A percentile compares a stretch with the other conserved stretches of the same genome.
phyloP scores from a whole-genome alignment of 53 echinoderm and acorn worm species.

The Antedon mediterranea region DNA sequence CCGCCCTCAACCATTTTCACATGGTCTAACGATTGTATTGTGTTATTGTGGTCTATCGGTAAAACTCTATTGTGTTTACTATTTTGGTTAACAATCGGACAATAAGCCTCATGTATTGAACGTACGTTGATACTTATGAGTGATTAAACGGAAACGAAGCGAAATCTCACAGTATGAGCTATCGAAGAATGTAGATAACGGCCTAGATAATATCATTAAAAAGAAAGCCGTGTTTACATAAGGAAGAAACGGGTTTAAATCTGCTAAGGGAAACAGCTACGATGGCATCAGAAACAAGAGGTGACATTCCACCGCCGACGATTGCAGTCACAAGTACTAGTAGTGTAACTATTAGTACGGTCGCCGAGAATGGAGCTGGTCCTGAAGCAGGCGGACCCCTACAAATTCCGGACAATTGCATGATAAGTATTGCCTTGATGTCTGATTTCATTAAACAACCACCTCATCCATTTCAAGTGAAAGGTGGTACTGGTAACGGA shows the following conservation, averaged over 20 bases:
- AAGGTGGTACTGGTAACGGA: neutral
- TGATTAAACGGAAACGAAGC: neutral
- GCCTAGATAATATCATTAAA: too few relatives aligned
- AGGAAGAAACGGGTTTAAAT: too few relatives aligned
- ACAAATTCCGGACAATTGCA: neutral
- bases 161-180: neutral
- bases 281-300: neutral
- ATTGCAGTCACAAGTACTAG: neutral
- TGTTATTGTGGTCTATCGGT: neutral
- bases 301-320: neutral
- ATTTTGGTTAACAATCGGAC: neutral
- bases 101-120: neutral
- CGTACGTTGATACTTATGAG: too few relatives aligned
- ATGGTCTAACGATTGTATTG: neutral
- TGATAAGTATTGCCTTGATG: neutral
- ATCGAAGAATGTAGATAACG: too few relatives aligned
- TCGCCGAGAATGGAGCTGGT: neutral
- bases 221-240: too few relatives aligned
- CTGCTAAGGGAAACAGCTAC: neutral
- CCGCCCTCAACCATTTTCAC: neutral
- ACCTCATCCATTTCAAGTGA: neutral
- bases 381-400: neutral
- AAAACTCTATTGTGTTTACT: neutral
- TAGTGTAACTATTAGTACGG: neutral
- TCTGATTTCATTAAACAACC: neutral